Percentiles rank a stretch among this genome's conserved stretches.
These are phyloP conservation scores for Luscinia luscinia DNA, from an alignment of 2,797 vertebrate species.

Conservation along the genomic window DNA sequence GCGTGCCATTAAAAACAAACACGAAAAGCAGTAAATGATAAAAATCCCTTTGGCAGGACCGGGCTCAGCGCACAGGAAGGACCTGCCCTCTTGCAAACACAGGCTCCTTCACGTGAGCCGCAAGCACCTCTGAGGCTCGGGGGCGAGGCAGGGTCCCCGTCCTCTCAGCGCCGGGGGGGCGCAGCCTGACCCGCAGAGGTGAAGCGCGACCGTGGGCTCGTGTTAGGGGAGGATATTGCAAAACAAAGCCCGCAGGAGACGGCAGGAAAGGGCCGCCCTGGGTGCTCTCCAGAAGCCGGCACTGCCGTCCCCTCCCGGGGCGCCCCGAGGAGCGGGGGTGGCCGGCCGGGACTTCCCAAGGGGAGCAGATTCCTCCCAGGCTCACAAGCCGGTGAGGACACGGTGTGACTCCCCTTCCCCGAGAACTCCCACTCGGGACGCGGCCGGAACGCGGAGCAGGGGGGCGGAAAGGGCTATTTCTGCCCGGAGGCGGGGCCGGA, in stretches of 20 bases:
- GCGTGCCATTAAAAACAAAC: background rate
- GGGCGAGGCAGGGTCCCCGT: background rate
- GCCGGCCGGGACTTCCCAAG: background rate
- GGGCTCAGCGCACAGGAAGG: background rate
- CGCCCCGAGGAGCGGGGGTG: background rate
- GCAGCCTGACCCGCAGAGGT: background rate
- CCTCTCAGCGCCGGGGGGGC: background rate
- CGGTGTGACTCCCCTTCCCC: accelerated
- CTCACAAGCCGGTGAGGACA: background rate
- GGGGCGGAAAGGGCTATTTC: background rate
- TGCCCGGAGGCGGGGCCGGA: background rate
- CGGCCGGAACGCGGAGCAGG: accelerated
- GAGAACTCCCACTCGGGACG: background rate
- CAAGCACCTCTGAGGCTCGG: too few species aligned
- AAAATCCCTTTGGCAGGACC: background rate
- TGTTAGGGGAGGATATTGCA: background rate
- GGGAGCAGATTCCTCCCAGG: background rate
- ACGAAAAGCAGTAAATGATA: background rate
- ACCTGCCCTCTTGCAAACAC: background rate
- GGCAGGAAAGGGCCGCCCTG: background rate
- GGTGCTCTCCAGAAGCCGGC: background rate
- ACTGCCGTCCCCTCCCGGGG: background rate
- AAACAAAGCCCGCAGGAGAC: background rate
- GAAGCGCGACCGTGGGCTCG: background rate
- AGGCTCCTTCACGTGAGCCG: background rate